Conservation (phyloP, 1,140 invertebrate genomes). For the Drosophila mauritiana region DNA sequence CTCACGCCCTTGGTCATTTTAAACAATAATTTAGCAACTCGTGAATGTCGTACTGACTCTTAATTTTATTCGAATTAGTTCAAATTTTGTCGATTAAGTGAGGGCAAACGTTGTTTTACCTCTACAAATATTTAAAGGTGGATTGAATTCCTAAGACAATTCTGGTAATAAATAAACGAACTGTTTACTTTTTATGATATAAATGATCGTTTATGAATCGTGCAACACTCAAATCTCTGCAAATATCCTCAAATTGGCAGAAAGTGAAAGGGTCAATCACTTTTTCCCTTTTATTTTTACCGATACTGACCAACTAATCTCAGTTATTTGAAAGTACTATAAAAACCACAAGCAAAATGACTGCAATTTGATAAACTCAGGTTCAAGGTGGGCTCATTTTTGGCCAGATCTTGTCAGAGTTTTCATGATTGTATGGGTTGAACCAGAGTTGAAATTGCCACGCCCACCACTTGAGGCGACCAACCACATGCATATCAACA, state of each 20-base stretch:
- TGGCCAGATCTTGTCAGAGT: constrained; percentile 24
- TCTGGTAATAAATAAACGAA: no score
- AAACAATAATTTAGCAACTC: constrained; percentile 16
- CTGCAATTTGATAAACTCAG: constrained; percentile 60
- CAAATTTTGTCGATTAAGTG: constrained; percentile 8
- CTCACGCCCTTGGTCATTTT: constrained; percentile 3
- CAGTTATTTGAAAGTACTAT: constrained; percentile 41
- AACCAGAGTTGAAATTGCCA: constrained; percentile 45
- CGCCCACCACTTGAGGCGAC: constrained; percentile 50
- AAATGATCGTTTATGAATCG: no score
- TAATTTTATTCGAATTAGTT: neutral
- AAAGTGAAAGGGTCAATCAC: constrained; percentile 32
- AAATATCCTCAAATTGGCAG: neutral
- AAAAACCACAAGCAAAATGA: constrained; percentile 51
- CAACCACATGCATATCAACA: neutral
- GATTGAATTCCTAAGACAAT: no score
- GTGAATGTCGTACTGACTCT: neutral
- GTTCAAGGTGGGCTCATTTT: constrained; percentile 22
- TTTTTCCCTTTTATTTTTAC: neutral
- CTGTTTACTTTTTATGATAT: no score
- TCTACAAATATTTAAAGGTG: neutral
- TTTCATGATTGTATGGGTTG: constrained; percentile 6
- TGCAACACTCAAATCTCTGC: neutral
- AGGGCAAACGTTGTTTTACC: neutral
- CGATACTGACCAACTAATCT: constrained; percentile 26